phyloP scores from a whole-genome alignment of 2,113 vertebrate genomes.

The Corythornis madagascariensis region DNA sequence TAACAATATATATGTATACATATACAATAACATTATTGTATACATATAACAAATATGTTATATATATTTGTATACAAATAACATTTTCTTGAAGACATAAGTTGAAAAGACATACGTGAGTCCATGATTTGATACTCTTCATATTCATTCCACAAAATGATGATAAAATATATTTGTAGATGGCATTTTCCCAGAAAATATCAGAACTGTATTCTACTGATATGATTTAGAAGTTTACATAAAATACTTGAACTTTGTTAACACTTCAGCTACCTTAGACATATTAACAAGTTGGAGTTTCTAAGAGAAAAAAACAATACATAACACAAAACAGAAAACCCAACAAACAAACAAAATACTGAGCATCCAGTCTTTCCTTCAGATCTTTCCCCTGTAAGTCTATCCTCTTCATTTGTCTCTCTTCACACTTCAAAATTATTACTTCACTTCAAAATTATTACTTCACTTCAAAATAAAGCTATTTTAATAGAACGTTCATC shows the following conservation, averaged over 20 bases:
- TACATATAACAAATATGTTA: too few relatives aligned
- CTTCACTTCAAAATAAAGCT: neutral
- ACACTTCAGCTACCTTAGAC: neutral
- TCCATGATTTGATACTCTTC: neutral
- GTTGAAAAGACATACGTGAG: neutral
- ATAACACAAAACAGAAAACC: too few relatives aligned
- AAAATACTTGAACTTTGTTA: neutral
- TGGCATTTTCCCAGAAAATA: neutral
- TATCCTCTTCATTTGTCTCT: neutral
- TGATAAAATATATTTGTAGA: neutral
- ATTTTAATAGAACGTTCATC: neutral
- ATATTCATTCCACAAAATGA: neutral
- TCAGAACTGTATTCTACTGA: neutral
- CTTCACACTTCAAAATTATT: neutral
- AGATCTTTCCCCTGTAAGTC: neutral
- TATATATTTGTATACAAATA: too few relatives aligned
- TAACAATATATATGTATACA: too few relatives aligned
- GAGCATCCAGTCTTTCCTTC: neutral
- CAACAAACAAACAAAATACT: neutral
- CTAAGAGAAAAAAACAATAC: neutral
- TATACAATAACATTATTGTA: too few relatives aligned
- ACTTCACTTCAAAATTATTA: neutral
- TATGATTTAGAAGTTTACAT: neutral
- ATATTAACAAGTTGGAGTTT: neutral
- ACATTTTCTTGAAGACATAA: neutral